These are phyloP conservation scores for Upupa epops DNA, from an alignment of 2,113 vertebrate genomes.

Conservation along the genomic window DNA sequence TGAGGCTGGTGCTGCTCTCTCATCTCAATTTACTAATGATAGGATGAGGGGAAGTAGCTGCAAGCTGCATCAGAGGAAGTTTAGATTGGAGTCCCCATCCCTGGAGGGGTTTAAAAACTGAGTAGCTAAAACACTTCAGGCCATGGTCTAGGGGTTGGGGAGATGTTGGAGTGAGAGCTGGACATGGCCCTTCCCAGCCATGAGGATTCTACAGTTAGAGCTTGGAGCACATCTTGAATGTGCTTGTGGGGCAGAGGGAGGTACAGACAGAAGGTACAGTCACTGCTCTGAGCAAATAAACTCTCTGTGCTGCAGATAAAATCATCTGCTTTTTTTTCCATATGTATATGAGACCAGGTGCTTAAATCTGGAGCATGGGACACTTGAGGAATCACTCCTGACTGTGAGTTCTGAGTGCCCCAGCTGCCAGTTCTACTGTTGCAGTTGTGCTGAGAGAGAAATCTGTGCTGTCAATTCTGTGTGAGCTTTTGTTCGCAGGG, in stretches of 20 bases:
- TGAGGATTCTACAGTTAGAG: no score
- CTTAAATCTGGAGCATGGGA: background rate
- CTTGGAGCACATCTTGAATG: background rate
- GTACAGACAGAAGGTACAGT: background rate
- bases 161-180: no score
- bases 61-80: no score
- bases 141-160: no score
- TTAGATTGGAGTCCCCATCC: no score
- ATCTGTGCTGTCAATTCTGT: background rate
- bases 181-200: no score
- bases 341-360: accelerated
- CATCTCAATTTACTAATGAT: no score
- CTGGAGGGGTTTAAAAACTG: no score
- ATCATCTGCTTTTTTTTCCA: background rate
- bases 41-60: no score
- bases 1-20: no score
- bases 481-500: background rate
- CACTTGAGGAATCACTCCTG: background rate
- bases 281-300: background rate
- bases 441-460: background rate
- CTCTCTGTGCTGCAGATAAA: background rate
- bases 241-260: background rate
- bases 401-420: background rate
- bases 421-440: background rate
- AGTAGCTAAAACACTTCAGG: no score